Base-by-base conservation (phyloP, 1,140 invertebrate genomes). In the Hestina assimilis region DNA sequence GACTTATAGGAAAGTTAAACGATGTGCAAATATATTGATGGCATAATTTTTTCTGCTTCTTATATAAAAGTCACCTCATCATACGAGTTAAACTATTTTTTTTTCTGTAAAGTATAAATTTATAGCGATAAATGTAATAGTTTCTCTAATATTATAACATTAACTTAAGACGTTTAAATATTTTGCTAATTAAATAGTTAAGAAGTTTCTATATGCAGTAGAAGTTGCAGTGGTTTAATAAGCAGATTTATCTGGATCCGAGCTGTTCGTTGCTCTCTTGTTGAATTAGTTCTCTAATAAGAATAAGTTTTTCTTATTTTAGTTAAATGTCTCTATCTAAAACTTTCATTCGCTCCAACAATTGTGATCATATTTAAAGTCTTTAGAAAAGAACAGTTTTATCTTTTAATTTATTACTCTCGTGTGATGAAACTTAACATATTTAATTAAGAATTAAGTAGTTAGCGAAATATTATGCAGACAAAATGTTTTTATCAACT, bases 261-360 rank as follows among this genome's bases (percentile, higher is more conserved):
- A 28, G 23, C 47, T 20, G 19, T 50, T 24, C 43, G 50, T 29
- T 23, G 31, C 43, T 56, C 12, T 17, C 33, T 33, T 31, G 53
- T 48, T 56, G 43, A 56, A 56, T 56, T 56, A 48, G 48, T 47
- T 41, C 33, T 40, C 53, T 56, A 48, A 56, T 40, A 24, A 56
- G 53, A 56, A 48, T 56, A 56, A 56, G 20, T 41, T 41, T 21
- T 23, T 56, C 43, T 47, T 47, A 33, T 56, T 56, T 41, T 45
- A 28, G 48, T 24, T 47, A 56, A 47, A 53, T 42, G 50, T 41
- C 29, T 40, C 47, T 40, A 26, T 19, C 15, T 47, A 11, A 47
- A 29, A 33, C 26, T 47, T 43, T 7, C 12, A 14, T 43, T 24
- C 4, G 12, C 21, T 24, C 6, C 6, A n/a, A n/a, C 24, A n/a